Evolutionary conservation across 2,797 vertebrate genomes (phyloP).

Genomic region (Cuniculus paca): DNA sequence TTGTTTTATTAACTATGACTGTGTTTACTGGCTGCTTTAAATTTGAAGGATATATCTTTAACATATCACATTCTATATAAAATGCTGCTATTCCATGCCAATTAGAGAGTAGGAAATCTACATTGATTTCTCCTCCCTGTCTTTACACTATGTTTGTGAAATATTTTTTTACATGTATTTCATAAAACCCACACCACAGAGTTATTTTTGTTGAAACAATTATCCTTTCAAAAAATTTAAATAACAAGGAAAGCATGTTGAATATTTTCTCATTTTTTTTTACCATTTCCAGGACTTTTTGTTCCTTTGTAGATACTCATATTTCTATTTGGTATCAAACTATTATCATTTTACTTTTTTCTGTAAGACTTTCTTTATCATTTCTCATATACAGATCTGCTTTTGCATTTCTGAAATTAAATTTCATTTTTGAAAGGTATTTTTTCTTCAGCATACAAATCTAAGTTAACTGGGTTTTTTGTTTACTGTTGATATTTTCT

Average conservation of each 20-base stretch:
- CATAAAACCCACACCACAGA: background rate
- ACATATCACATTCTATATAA: background rate
- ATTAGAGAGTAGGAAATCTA: background rate
- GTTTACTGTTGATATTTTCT: background rate
- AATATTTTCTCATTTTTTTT: background rate
- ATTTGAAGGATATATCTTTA: background rate
- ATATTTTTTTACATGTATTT: background rate
- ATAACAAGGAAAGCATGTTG: background rate
- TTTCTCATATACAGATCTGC: background rate
- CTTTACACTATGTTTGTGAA: background rate
- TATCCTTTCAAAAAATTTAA: constrained; percentile 7
- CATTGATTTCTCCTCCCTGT: background rate
- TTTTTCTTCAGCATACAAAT: background rate
- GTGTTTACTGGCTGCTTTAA: background rate
- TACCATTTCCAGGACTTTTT: background rate
- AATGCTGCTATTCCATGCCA: background rate
- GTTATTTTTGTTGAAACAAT: constrained; percentile 21
- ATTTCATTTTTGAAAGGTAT: background rate
- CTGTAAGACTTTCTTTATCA: background rate
- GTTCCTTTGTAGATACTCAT: background rate
- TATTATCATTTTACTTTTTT: background rate
- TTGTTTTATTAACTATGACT: background rate
- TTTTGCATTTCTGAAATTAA: background rate
- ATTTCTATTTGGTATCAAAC: background rate
- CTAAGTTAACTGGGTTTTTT: background rate